These are phyloP conservation scores for Characodon lateralis DNA, from an alignment of 2,797 vertebrate genomes.

Conservation along the genomic window DNA sequence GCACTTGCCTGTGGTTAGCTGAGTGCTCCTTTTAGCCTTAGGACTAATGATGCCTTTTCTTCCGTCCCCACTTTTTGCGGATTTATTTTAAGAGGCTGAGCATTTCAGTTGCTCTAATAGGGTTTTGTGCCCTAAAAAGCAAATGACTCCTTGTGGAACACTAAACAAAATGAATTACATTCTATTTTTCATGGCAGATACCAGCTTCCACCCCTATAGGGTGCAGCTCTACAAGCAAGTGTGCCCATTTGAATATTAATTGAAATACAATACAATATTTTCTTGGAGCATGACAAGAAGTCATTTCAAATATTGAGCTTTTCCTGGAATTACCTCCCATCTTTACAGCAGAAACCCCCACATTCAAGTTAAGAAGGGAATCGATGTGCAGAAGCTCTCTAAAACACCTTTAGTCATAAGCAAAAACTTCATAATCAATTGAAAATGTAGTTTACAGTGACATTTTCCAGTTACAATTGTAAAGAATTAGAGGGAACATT, in stretches of 20 bases:
- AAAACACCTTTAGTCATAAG: not conserved
- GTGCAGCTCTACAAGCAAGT: not conserved
- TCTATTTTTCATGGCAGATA: not conserved
- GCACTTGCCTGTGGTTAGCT: conserved; percentile 22
- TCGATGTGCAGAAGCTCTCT: not conserved
- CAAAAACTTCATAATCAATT: not conserved
- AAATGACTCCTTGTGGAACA: not conserved
- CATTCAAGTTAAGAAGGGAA: not conserved
- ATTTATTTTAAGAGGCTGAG: conserved; percentile 38
- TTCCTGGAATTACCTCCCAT: not conserved
- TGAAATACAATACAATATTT: not conserved
- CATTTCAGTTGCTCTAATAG: conserved; percentile 31
- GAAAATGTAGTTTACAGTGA: not conserved
- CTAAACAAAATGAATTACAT: not conserved
- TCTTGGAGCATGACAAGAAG: not conserved
- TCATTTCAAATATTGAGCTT: not conserved
- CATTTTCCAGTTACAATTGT: not conserved
- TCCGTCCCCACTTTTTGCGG: conserved; percentile 40
- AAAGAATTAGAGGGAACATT: not conserved
- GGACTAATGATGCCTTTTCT: conserved; percentile 47
- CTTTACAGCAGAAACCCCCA: not conserved
- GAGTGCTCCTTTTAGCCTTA: conserved; percentile 26
- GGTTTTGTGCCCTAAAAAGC: not conserved
- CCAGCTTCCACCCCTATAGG: not conserved
- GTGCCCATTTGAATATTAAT: not conserved